Evolutionary conservation across 2,797 vertebrate genomes (phyloP).

Genomic region (Acipenser transmontanus): DNA sequence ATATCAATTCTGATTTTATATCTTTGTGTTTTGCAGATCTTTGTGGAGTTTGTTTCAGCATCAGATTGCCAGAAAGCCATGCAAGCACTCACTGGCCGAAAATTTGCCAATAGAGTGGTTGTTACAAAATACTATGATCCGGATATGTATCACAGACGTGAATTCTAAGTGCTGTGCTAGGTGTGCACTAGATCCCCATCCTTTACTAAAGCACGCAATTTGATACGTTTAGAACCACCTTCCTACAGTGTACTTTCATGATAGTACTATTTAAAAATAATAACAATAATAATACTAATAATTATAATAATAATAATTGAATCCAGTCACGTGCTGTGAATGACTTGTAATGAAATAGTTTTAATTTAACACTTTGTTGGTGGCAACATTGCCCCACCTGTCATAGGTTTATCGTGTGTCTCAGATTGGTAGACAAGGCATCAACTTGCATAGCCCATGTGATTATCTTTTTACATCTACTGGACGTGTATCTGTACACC

Average conservation of each 20-base stretch:
- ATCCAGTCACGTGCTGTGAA: not conserved
- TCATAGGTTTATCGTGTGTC: too few relatives aligned
- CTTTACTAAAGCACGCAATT: constrained; percentile 8
- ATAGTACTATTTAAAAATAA: constrained; percentile 13
- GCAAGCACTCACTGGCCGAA: constrained; percentile 64
- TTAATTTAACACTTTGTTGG: too few relatives aligned
- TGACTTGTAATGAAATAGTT: not conserved
- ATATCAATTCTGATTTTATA: not conserved
- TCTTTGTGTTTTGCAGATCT: constrained; percentile 47
- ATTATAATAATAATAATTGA: too few relatives aligned
- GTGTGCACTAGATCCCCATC: not conserved
- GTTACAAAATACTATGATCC: constrained; percentile 70
- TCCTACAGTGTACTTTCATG: constrained; percentile 12
- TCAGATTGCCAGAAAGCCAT: constrained; percentile 69
- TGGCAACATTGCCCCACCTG: too few relatives aligned
- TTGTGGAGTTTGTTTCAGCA: constrained; percentile 62
- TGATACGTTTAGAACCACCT: constrained; percentile 19
- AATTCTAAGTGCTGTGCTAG: constrained; percentile 48
- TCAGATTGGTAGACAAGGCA: too few relatives aligned
- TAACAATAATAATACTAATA: not conserved
- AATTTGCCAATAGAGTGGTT: constrained; percentile 69
- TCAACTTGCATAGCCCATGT: too few relatives aligned
- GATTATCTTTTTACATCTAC: too few relatives aligned
- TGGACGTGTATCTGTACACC: too few relatives aligned
- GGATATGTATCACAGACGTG: constrained; percentile 64